Conservation (phyloP, 2,113 vertebrate genomes). For the Empidonax alnorum region DNA sequence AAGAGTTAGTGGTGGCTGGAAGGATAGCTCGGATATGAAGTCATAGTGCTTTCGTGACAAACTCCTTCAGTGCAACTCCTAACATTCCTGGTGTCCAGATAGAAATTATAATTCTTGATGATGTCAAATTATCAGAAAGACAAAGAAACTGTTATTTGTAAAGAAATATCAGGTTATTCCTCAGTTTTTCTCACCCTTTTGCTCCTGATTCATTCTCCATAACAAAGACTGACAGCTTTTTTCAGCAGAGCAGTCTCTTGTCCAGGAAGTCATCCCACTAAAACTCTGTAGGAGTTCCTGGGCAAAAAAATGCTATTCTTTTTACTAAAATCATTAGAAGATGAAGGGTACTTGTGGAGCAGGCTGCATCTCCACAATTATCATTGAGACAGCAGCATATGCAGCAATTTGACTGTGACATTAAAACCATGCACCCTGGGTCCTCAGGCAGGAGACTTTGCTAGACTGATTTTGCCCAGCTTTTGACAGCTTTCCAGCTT, state of each 20-base stretch:
- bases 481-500: constrained; percentile 1
- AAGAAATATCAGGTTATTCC: not conserved
- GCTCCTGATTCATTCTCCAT: not conserved
- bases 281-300: not conserved
- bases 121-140: not conserved
- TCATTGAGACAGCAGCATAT: not conserved
- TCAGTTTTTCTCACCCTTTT: not conserved
- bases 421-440: not conserved
- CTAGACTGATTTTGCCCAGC: not conserved
- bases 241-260: not conserved
- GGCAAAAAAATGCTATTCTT: not conserved
- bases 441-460: not conserved
- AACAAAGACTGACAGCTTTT: not conserved
- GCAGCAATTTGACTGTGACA: not conserved
- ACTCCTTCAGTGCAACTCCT: not conserved
- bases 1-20: not conserved
- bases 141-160: not conserved
- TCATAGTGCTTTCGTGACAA: not conserved
- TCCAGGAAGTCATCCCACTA: not conserved
- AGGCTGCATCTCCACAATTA: not conserved
- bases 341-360: not conserved
- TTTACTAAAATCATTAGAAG: not conserved
- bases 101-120: not conserved
- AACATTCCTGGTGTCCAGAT: not conserved
- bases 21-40: accelerated